Conservation (phyloP, 2,888 invertebrate species). For the Ellobium chinense region DNA sequence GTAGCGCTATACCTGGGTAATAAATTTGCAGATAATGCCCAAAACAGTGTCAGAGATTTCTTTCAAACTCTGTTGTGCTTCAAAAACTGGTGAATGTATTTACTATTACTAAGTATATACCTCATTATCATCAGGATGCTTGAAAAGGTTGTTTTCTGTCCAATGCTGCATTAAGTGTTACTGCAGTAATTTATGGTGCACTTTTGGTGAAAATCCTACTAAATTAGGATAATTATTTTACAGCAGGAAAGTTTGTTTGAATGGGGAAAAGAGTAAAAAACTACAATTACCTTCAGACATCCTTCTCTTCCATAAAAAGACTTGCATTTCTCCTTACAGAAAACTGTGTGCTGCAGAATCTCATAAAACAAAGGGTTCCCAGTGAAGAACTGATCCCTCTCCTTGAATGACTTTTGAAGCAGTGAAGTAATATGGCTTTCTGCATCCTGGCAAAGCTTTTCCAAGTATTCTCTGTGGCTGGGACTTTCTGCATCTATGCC, state of each 20-base stretch:
- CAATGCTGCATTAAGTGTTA: too few species aligned
- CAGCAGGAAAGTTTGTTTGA: not conserved
- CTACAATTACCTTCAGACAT: slow-evolving; percentile 79
- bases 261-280: not conserved
- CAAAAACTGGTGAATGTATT: too few species aligned
- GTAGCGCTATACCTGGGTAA: too few species aligned
- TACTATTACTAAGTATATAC: too few species aligned
- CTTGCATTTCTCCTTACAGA: slow-evolving; percentile 69
- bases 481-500: slow-evolving; percentile 81
- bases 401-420: slow-evolving; percentile 81
- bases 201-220: not conserved
- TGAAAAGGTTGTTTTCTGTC: too few species aligned
- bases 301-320: slow-evolving; percentile 71
- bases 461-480: slow-evolving; percentile 85
- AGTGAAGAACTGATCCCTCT: slow-evolving; percentile 80
- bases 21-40: too few species aligned
- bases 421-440: slow-evolving; percentile 85
- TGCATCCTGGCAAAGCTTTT: slow-evolving; percentile 84
- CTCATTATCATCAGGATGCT: too few species aligned
- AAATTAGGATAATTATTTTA: not conserved
- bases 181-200: too few species aligned
- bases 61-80: too few species aligned
- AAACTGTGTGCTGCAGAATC: slow-evolving; percentile 70
- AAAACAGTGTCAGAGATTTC: too few species aligned
- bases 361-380: slow-evolving; percentile 82